Conservation (phyloP, 2,888 invertebrate species). For the Plusia festucae region DNA sequence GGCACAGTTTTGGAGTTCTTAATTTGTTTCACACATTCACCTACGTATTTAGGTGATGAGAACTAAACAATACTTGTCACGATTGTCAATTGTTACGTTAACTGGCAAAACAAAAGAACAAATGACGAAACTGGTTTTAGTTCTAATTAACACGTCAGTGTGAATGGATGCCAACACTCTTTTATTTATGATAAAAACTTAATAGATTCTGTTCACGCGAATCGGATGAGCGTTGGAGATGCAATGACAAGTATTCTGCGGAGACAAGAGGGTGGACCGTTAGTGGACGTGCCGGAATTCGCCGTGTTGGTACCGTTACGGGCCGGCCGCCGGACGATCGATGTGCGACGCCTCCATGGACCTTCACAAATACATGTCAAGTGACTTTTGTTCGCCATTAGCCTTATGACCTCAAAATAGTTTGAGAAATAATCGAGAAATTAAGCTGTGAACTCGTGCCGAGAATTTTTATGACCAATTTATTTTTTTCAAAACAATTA, state of each 20-base stretch:
- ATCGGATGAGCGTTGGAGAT: conserved; percentile 65
- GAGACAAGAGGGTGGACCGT: conserved; percentile 76
- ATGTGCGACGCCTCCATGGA: conserved; percentile 57
- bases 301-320: conserved; percentile 72
- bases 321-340: conserved; percentile 50
- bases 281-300: conserved; percentile 81
- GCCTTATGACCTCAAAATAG: conserved; percentile 64
- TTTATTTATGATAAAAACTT: conserved; percentile 53
- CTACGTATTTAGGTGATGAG: conserved; percentile 24
- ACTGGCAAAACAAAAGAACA: conserved; percentile 21
- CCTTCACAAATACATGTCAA: conserved; percentile 60
- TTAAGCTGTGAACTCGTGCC: conserved; percentile 47
- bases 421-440: conserved; percentile 57
- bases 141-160: conserved; percentile 22
- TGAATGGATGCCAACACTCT: conserved; percentile 42
- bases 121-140: conserved; percentile 10
- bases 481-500: conserved; percentile 45
- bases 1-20: background rate
- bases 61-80: conserved; percentile 33
- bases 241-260: conserved; percentile 74
- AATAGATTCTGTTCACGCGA: conserved; percentile 73
- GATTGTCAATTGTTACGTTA: conserved; percentile 8
- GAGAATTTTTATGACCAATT: conserved; percentile 52
- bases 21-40: conserved; percentile 22
- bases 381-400: conserved; percentile 57